phyloP scores from a whole-genome alignment of 1,140 invertebrate genomes.

The Scaptomyza montana region DNA sequence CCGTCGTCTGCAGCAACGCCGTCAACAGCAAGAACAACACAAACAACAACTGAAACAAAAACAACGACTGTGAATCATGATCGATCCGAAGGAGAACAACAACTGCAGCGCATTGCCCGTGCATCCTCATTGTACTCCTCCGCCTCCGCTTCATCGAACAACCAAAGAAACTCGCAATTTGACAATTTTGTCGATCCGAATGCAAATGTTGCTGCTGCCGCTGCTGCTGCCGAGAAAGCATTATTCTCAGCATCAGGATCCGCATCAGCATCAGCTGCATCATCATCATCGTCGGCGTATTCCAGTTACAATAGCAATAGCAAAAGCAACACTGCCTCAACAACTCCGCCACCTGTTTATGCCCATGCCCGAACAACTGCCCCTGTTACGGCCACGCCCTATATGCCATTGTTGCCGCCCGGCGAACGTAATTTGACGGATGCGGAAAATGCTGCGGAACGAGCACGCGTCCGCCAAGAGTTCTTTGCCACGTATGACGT shows the following conservation, averaged over 20 bases:
- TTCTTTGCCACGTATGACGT: conserved; percentile 95
- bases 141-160: not conserved
- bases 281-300: conserved; percentile 68
- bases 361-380: conserved; percentile 32
- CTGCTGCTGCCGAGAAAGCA: not conserved
- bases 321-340: conserved; percentile 45
- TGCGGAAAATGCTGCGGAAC: conserved; percentile 70
- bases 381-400: conserved; percentile 59
- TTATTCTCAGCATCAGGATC: not conserved
- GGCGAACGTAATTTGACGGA: conserved; percentile 73
- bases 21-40: conserved; percentile 56
- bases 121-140: not conserved
- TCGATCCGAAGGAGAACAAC: conserved; percentile 14
- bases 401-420: conserved; percentile 65
- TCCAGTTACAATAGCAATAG: conserved; percentile 22
- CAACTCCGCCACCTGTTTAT: conserved; percentile 35
- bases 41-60: conserved; percentile 31
- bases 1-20: conserved; percentile 80
- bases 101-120: conserved; percentile 46
- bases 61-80: conserved; percentile 25
- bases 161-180: conserved; percentile 35
- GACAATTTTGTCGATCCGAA: conserved; percentile 58
- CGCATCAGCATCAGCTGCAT: conserved; percentile 22
- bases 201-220: conserved; percentile 29
- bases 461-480: conserved; percentile 88